Evolutionary conservation across 2,113 vertebrate species (phyloP), one percentile per base, ranked within the genome.

Genomic region (Rhinolophus sinicus): DNA sequence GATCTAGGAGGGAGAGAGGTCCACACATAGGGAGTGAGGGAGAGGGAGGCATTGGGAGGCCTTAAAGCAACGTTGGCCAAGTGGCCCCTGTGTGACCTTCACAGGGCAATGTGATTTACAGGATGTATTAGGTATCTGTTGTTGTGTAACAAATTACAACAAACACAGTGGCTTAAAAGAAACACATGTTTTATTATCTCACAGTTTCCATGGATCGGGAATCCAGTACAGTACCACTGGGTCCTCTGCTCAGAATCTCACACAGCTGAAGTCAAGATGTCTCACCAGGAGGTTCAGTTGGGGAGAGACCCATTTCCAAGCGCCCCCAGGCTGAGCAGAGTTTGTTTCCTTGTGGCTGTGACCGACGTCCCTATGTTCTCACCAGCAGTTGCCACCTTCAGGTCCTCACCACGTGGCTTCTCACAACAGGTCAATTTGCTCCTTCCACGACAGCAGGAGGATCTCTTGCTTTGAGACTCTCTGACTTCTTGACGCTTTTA

Each of bases 21-120:
- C n/a, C 7, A 4, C 22, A 21, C n/a, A 8, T 0, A 0, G 24
- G 3, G 35, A 72, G 35, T 3, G 22, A 21, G 21, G 64, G 19
- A 67, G 26, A 47, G 13, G 38, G 11, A 90, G 47, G 30, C 44
- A 2, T 0, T 8, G 40, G 62, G 9, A 60, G 40, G 82, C 40
- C 2, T 0, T 38, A 3, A 13, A 2, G 50, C 8, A 13, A 5
- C 30, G 6, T 0, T 5, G 14, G n/a, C 38, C 24, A 77, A 38
- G 5, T 8, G 12, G 5, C 33, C 56, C 18, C 8, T 19, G 16
- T 24, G 38, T 24, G 64, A 47, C 13, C 38, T 50, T 65, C 58
- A 35, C 2, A 1, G 83, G 3, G 8, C 26, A 40, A 8, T 19
- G 69, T 30, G 70, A 44, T 33, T 67, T n/a, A 38, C 13, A 60